Evolutionary conservation across 2,797 vertebrate genomes (phyloP).

Genomic region (Ispidina picta): DNA sequence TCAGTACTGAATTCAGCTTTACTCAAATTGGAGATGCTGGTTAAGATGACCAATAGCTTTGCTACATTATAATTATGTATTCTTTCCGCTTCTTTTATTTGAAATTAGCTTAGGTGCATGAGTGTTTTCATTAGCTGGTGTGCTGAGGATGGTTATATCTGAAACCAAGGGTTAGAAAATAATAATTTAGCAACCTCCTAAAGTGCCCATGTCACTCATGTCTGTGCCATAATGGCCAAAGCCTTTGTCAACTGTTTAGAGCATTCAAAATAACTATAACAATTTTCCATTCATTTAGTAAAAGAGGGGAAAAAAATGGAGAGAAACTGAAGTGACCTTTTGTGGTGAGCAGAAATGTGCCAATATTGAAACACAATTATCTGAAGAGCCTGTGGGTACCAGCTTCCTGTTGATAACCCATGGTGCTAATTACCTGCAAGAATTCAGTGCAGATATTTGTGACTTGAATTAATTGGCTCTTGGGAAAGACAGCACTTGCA

Average conservation of each 20-base stretch:
- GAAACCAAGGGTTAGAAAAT: background rate
- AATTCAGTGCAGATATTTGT: slow-evolving; percentile 73
- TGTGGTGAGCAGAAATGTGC: slow-evolving; percentile 60
- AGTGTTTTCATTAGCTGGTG: background rate
- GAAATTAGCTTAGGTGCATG: background rate
- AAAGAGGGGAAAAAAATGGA: background rate
- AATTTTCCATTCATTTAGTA: slow-evolving; percentile 32
- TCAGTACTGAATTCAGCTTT: slow-evolving; percentile 7
- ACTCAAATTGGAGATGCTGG: background rate
- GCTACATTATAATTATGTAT: background rate
- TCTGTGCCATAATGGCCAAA: background rate
- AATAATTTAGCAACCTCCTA: background rate
- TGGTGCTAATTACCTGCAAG: slow-evolving; percentile 78
- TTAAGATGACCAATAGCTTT: slow-evolving; percentile 4
- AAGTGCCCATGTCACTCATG: background rate
- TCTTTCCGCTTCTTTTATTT: background rate
- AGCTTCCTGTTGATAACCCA: slow-evolving; percentile 75
- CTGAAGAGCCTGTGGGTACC: slow-evolving; percentile 68
- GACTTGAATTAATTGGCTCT: slow-evolving; percentile 71
- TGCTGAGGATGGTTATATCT: background rate
- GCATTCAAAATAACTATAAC: background rate
- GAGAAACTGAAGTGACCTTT: slow-evolving; percentile 74
- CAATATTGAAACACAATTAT: slow-evolving; percentile 77
- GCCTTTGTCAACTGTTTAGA: background rate
- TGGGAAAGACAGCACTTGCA: slow-evolving; percentile 17